Base-by-base conservation (phyloP, 1,140 invertebrate genomes). In the Drosophila guanche region DNA sequence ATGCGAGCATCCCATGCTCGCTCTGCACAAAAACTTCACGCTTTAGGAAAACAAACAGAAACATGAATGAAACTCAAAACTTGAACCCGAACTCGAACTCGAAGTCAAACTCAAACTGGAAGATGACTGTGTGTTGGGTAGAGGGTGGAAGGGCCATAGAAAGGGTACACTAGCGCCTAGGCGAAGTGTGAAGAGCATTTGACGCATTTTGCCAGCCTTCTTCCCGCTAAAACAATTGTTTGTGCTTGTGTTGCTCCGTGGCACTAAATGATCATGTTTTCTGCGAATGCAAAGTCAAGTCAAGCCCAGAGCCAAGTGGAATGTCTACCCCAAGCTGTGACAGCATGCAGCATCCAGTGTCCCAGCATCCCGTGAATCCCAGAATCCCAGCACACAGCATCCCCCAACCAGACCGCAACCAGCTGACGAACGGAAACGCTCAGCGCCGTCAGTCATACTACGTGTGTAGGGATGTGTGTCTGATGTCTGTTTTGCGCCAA, bases 381-480 rank as follows among this genome's bases (percentile, higher is more conserved):
- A 4, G 43, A 46, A 20, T 59, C 37, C 25, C 51, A 50, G 71
- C 66, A 50, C 54, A 46, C 53, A 79, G 52, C 46, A 27, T 14
- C 61, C 41, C n/a, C 22, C 8, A 45, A 5, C 43, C 55, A 62
- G 57, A 73, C 25, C 45, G 33, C 45, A 76, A 76, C 68, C 81
- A 86, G 81, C 81, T 86, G 81, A 86, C 81, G 67, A 86, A 81
- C 81, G 81, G 81, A 86, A 86, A 86, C 67, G 73, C 63, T 66
- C 67, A 80, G 72, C 72, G 72, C 73, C 73, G 81, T 79, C 81
- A 77, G 77, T 85, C 80, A 85, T 86, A 68, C 56, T 67, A 23
- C 25, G 25, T 48, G 48, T 37, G 33, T 33, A 20, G 23, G 25
- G 23, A 27, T 27, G 25, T 52, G 50, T 40, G 37, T 12, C 27